phyloP scores from a whole-genome alignment of 2,113 vertebrate species.

The Oriolus oriolus region DNA sequence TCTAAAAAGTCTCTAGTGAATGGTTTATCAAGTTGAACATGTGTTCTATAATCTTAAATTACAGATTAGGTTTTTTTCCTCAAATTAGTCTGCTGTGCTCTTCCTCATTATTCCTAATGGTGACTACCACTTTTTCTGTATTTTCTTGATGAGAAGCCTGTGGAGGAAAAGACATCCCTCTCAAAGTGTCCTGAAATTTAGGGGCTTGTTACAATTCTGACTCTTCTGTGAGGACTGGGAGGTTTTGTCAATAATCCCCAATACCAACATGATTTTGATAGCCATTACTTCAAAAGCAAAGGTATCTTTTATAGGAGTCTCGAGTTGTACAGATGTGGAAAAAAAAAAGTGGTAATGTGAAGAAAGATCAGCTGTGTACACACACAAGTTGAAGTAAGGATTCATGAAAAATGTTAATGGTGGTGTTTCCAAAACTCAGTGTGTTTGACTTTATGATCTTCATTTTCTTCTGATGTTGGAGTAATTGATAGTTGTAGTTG shows the following conservation, averaged over 20 bases:
- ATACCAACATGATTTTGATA: not conserved
- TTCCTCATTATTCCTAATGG: not conserved
- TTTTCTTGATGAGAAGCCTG: not conserved
- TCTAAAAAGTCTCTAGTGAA: not conserved
- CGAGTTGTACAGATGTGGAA: not conserved
- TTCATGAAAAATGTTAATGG: not conserved
- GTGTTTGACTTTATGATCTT: not conserved
- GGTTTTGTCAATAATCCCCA: not conserved
- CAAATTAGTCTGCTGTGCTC: not conserved
- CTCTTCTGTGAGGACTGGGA: not conserved
- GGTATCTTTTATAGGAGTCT: not conserved
- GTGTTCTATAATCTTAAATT: not conserved
- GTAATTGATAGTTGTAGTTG: not conserved
- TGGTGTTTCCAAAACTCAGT: not conserved
- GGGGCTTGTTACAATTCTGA: not conserved
- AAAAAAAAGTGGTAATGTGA: not conserved
- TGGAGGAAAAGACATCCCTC: not conserved
- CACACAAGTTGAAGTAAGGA: not conserved
- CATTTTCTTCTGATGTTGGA: not conserved
- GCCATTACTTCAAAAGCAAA: not conserved
- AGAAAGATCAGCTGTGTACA: not conserved
- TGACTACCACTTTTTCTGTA: not conserved
- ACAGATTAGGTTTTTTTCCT: not conserved
- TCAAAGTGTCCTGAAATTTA: not conserved
- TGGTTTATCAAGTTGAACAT: constrained; percentile 29